A percentile compares a stretch with the other conserved stretches of the same genome.
Conservation (phyloP, 2,888 invertebrate genomes). For the Dasypolia templi region DNA sequence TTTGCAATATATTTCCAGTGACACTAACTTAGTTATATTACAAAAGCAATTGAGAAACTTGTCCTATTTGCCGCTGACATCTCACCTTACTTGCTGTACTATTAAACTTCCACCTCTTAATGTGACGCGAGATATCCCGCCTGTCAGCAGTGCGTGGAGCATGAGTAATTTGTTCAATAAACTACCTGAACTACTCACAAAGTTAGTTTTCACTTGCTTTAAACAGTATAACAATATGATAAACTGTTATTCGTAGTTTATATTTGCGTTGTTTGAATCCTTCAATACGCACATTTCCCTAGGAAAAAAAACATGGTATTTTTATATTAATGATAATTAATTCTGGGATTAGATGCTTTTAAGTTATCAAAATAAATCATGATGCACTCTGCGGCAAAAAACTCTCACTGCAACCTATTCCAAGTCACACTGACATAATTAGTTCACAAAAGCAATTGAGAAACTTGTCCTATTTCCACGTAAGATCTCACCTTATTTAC, state of each 20-base stretch:
- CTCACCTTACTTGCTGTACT: slow-evolving; percentile 1
- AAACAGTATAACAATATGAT: not conserved
- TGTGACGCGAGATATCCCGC: slow-evolving; percentile 37
- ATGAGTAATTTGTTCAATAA: slow-evolving; percentile 54
- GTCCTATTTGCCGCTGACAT: slow-evolving; percentile 1
- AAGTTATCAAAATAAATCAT: not conserved
- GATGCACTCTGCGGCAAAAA: not conserved
- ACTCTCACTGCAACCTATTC: not conserved
- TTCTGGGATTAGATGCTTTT: not conserved
- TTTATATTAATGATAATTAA: not conserved
- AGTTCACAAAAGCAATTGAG: slow-evolving; percentile 38
- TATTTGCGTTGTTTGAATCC: not conserved
- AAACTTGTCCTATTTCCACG: slow-evolving; percentile 10
- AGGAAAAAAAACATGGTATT: no score
- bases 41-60: slow-evolving; percentile 33
- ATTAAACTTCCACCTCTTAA: slow-evolving; percentile 44
- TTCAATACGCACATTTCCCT: no score
- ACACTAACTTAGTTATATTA: slow-evolving; percentile 14
- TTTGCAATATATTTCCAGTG: not conserved
- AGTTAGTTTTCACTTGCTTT: slow-evolving; percentile 32
- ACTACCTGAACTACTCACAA: slow-evolving; percentile 35
- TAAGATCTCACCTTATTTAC: slow-evolving; percentile 7
- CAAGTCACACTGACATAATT: not conserved
- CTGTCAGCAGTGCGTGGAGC: slow-evolving; percentile 34
- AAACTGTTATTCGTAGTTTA: slow-evolving; percentile 19